These are phyloP conservation scores for Sus cebifrons DNA, from an alignment of 2,797 vertebrate genomes.

Conservation along the genomic window DNA sequence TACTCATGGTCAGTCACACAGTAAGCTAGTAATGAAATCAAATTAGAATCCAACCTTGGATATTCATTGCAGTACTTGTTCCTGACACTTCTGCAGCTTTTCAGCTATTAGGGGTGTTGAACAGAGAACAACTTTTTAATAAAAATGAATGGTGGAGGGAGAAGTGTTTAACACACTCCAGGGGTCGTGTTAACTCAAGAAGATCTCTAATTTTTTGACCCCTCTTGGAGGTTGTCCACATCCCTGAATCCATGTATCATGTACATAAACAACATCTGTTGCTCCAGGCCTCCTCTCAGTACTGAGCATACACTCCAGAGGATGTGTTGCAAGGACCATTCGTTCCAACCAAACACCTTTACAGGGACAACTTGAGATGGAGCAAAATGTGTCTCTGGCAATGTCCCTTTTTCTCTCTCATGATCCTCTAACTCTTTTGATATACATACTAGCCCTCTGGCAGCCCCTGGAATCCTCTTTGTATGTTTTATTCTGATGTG, in stretches of 20 bases:
- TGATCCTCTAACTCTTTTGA: slow-evolving; percentile 5
- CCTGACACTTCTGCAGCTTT: neutral
- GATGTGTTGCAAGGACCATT: neutral
- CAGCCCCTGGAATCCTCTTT: neutral
- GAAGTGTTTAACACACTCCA: neutral
- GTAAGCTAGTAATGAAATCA: slow-evolving; percentile 38
- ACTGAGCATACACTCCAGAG: neutral
- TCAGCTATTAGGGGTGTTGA: neutral
- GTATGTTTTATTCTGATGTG: slow-evolving; percentile 48
- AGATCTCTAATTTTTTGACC: neutral
- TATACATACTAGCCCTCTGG: neutral
- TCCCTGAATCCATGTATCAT: neutral
- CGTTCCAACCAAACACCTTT: neutral
- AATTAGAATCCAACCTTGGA: neutral
- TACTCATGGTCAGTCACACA: neutral
- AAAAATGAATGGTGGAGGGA: neutral
- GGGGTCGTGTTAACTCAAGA: neutral
- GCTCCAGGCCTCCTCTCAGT: neutral
- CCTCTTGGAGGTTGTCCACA: neutral
- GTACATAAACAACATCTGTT: neutral
- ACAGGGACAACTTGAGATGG: neutral
- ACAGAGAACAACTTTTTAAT: slow-evolving; percentile 47
- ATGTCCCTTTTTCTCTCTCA: neutral
- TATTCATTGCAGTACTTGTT: slow-evolving; percentile 6
- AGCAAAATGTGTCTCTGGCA: neutral